phyloP scores from a whole-genome alignment of 2,888 invertebrate species.

The Cylloceria caligata region DNA sequence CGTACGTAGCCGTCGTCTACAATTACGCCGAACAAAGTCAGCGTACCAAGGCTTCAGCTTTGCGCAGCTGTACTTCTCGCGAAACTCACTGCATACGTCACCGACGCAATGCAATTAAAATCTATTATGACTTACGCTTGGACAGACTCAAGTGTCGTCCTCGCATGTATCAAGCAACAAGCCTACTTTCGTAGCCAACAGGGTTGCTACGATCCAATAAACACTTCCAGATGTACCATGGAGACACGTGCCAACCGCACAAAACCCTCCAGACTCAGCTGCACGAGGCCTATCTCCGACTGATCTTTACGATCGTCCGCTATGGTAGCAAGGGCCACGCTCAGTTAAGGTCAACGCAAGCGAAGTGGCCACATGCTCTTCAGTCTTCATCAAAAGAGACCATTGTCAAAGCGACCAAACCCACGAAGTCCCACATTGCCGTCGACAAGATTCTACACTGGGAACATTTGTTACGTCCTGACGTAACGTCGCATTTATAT shows the following conservation, averaged over 20 bases:
- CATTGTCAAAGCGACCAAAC: background rate
- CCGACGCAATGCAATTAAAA: background rate
- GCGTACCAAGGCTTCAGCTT: conserved; percentile 62
- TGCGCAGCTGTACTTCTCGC: conserved; percentile 60
- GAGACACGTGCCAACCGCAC: conserved; percentile 71
- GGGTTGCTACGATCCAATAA: conserved; percentile 74
- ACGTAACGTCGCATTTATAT: no score
- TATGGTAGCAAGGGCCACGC: conserved; percentile 70
- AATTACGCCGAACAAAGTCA: conserved; percentile 35
- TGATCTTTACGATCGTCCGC: conserved; percentile 50
- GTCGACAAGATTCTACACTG: background rate
- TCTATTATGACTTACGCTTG: conserved; percentile 8
- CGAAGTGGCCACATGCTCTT: background rate
- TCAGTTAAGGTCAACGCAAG: conserved; percentile 46
- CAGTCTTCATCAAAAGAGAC: no score
- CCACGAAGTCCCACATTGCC: conserved; percentile 47
- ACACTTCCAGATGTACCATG: conserved; percentile 66
- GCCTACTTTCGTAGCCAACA: conserved; percentile 73
- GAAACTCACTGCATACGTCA: conserved; percentile 30
- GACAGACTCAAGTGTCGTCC: conserved; percentile 71
- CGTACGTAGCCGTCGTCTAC: conserved; percentile 19
- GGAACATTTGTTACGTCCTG: no score
- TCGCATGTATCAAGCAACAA: conserved; percentile 70
- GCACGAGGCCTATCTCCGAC: conserved; percentile 72
- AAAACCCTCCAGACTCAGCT: conserved; percentile 76